These are phyloP conservation scores for Falco naumanni DNA, from an alignment of 2,797 vertebrate species.

Conservation along the genomic window DNA sequence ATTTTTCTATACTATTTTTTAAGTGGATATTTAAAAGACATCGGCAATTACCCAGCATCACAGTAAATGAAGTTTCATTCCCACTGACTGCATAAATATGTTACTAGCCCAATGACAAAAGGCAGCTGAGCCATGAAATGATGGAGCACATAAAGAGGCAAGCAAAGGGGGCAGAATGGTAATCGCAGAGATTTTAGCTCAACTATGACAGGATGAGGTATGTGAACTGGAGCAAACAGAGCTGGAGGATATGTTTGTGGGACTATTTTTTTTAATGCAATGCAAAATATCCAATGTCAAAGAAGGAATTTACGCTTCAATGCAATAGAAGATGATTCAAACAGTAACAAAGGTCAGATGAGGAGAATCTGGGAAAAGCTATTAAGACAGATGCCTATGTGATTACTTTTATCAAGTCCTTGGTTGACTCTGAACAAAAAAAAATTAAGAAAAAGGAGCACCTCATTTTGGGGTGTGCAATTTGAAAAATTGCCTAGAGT, in stretches of 20 bases:
- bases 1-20: background rate
- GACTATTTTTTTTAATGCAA: conserved; percentile 30
- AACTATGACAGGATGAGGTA: background rate
- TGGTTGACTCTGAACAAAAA: background rate
- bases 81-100: background rate
- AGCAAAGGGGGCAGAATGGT: background rate
- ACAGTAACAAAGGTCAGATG: conserved; percentile 18
- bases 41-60: background rate
- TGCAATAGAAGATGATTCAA: background rate
- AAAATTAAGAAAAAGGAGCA: background rate
- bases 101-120: background rate
- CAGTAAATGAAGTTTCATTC: background rate
- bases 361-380: background rate
- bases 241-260: background rate
- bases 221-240: background rate
- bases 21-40: background rate
- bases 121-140: background rate
- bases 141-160: background rate
- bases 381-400: background rate
- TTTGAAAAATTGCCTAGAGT: background rate
- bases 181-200: background rate
- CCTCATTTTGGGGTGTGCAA: background rate
- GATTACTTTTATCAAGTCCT: background rate
- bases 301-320: background rate
- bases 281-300: background rate